These are phyloP conservation scores for Pelosia muscerda DNA, from an alignment of 2,888 invertebrate species.

Conservation along the genomic window DNA sequence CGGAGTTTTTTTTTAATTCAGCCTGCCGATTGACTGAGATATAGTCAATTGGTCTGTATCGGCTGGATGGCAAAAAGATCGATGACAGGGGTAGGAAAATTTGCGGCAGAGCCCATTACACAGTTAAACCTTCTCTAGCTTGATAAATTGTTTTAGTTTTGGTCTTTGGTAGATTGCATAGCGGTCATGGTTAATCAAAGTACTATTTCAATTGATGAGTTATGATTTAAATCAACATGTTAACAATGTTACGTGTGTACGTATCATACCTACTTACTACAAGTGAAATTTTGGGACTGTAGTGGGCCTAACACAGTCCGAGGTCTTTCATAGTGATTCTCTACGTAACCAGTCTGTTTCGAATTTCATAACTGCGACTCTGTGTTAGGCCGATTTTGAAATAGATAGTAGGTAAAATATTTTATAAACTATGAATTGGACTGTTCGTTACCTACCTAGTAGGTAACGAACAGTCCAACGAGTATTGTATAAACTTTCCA, in stretches of 20 bases:
- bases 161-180: too few relatives aligned
- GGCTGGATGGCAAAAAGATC: too few relatives aligned
- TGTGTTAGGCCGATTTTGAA: constrained; percentile 1
- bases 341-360: neutral
- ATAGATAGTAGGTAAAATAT: neutral
- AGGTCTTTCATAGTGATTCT: neutral
- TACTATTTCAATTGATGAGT: neutral
- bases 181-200: too few relatives aligned
- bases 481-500: neutral
- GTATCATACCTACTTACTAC: neutral
- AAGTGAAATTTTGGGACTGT: neutral
- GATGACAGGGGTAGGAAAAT: too few relatives aligned
- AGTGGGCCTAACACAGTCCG: neutral
- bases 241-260: neutral
- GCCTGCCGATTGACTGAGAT: too few relatives aligned
- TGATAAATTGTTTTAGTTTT: neutral
- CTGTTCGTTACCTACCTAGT: too few relatives aligned
- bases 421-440: neutral
- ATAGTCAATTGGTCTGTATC: too few relatives aligned
- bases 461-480: neutral
- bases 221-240: too few relatives aligned
- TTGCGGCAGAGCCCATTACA: too few relatives aligned
- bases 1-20: too few relatives aligned
- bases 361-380: neutral
- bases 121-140: neutral